phyloP scores from a whole-genome alignment of 2,797 vertebrate species.

The Falco berigora region DNA sequence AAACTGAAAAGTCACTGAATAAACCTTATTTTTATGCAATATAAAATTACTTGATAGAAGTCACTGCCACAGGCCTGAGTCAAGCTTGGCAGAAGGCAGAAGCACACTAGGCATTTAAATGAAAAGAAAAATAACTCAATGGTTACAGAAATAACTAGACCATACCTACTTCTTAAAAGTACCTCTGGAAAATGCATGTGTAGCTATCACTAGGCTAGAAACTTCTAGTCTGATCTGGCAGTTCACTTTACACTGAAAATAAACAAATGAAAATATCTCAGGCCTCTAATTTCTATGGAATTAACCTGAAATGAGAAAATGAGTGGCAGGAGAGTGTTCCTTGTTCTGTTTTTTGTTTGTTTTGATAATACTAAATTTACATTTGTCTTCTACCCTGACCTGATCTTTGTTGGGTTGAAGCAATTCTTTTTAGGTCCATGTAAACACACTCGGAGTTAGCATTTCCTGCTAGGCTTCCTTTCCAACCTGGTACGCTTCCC shows the following conservation, averaged over 20 bases:
- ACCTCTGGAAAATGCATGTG: neutral
- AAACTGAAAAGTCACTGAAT: neutral
- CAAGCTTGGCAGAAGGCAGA: neutral
- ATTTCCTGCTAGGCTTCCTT: conserved; percentile 60
- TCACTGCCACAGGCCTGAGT: neutral
- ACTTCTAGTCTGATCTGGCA: neutral
- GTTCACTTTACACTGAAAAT: conserved; percentile 11
- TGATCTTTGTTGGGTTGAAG: conserved; percentile 32
- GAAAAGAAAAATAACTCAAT: neutral
- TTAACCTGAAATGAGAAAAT: conserved; percentile 24
- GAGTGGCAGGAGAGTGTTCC: neutral
- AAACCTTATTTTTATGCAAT: neutral
- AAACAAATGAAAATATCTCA: conserved; percentile 11
- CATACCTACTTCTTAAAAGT: neutral
- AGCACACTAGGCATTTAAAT: neutral
- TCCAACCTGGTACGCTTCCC: conserved; percentile 47
- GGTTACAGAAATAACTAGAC: neutral
- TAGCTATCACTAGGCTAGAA: neutral
- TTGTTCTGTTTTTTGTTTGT: conserved; percentile 16
- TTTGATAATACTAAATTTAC: conserved; percentile 25
- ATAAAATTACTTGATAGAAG: neutral
- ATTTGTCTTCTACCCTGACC: conserved; percentile 43
- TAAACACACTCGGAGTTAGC: conserved; percentile 43
- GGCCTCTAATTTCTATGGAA: neutral
- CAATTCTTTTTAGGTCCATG: conserved; percentile 50